phyloP scores from a whole-genome alignment of 2,888 invertebrate species.

The Idaea dimidiata region DNA sequence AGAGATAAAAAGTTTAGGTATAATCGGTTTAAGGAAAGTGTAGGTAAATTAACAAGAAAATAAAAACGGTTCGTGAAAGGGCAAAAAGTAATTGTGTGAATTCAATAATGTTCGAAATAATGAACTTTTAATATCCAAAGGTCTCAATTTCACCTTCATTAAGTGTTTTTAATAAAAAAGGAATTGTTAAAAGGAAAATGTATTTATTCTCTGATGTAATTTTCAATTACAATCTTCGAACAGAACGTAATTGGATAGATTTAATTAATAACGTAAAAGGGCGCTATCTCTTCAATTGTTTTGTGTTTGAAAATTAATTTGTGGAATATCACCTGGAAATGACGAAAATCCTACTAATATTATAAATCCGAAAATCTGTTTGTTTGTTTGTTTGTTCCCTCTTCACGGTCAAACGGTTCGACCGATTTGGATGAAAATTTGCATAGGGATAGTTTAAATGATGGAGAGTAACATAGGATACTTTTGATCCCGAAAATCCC shows the following conservation, averaged over 20 bases:
- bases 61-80: neutral
- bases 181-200: neutral
- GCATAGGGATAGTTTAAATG: too few relatives aligned
- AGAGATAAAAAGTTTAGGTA: neutral
- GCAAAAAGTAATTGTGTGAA: neutral
- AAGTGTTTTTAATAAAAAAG: neutral
- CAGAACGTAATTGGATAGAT: neutral
- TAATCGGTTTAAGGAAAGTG: neutral
- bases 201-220: neutral
- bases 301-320: too few relatives aligned
- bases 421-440: too few relatives aligned
- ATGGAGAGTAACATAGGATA: too few relatives aligned
- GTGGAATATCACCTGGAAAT: too few relatives aligned
- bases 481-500: too few relatives aligned
- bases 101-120: neutral
- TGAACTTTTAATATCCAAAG: neutral
- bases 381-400: too few relatives aligned
- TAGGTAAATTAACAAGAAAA: neutral
- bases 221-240: neutral
- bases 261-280: neutral
- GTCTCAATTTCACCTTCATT: neutral
- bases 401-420: too few relatives aligned
- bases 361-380: too few relatives aligned
- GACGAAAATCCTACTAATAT: too few relatives aligned
- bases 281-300: neutral